Base-by-base conservation (phyloP, 2,888 invertebrate species). In the Hermaeophaga mercurialis region DNA sequence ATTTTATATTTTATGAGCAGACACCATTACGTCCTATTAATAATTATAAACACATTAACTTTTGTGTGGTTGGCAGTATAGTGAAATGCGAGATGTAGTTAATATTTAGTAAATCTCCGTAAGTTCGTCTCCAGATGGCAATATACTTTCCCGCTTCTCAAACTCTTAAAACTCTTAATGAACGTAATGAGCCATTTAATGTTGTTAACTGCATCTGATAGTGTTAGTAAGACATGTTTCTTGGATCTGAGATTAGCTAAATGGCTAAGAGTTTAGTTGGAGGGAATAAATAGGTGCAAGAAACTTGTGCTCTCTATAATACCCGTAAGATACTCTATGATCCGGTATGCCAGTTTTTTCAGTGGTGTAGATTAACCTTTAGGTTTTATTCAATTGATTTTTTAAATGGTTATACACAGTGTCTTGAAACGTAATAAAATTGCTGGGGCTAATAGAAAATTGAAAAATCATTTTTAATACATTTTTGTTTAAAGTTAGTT, bases 181-280 rank as follows among this genome's bases (percentile, higher is more conserved):
- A 67, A 59, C 38, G 56, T 65, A 65, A 68, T 68, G 66, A 67
- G 67, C 43, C 66, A 64, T 65, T 68, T 69, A 66, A 64, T 61
- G 66, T 61, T 62, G 64, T 65, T 66, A 68, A 70, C 62, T 59
- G 62, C 62, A 65, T 62, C 58, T 63, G 61, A 64, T 66, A 66
- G 66, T 66, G 69, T 63, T 67, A 66, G 65, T 63, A 68, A 65
- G 66, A 69, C 66, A 66, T 68, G 67, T 66, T 70, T 65, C 70
- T 69, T 68, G 70, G 70, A 71, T 71, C 68, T 66, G 60, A 69
- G 70, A 71, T 72, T 72, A 72, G 69, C 67, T 46, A 56, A 58
- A 65, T 58, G 63, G 63, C 47, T 56, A 47, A 63, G 56, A 56
- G 56, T 59, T 59, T 59, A 62, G 59, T 55, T 57, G 44, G 47